Conservation (phyloP, 2,888 invertebrate genomes). For the Nomada ferruginata region DNA sequence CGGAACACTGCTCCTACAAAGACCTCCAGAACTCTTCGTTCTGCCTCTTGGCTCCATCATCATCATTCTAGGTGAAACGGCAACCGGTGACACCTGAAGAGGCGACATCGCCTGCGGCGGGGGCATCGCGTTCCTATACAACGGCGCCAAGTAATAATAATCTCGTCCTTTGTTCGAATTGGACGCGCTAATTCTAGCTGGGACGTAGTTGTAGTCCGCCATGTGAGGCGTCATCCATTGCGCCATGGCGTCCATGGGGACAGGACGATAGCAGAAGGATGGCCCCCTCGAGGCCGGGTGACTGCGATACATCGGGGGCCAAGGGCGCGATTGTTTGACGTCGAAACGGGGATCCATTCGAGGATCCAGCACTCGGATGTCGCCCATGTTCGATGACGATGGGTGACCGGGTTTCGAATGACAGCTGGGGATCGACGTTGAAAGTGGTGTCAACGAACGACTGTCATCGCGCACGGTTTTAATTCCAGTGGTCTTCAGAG, state of each 20-base stretch:
- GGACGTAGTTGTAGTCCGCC: slow-evolving; percentile 85
- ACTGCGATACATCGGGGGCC: slow-evolving; percentile 88
- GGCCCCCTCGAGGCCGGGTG: slow-evolving; percentile 78
- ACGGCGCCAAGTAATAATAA: slow-evolving; percentile 89
- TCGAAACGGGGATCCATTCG: slow-evolving; percentile 87
- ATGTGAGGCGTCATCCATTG: slow-evolving; percentile 85
- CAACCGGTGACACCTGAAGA: slow-evolving; percentile 72
- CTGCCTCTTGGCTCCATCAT: slow-evolving; percentile 77
- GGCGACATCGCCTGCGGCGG: slow-evolving; percentile 71
- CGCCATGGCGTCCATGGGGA: slow-evolving; percentile 85
- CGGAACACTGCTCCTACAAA: slow-evolving; percentile 74
- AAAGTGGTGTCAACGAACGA: slow-evolving; percentile 41
- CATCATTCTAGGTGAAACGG: slow-evolving; percentile 78
- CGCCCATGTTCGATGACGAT: slow-evolving; percentile 84
- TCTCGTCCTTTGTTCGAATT: slow-evolving; percentile 83
- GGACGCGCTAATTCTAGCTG: slow-evolving; percentile 83
- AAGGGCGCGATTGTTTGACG: slow-evolving; percentile 85
- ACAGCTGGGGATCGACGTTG: slow-evolving; percentile 35
- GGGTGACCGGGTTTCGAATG: slow-evolving; percentile 23
- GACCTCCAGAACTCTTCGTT: slow-evolving; percentile 72
- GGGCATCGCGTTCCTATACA: slow-evolving; percentile 89
- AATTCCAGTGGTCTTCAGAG: not conserved
- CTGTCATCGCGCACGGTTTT: slow-evolving; percentile 21
- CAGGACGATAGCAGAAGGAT: slow-evolving; percentile 84
- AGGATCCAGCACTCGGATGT: slow-evolving; percentile 85